Conservation (phyloP, 2,888 invertebrate genomes). For the Drosophila borborema region DNA sequence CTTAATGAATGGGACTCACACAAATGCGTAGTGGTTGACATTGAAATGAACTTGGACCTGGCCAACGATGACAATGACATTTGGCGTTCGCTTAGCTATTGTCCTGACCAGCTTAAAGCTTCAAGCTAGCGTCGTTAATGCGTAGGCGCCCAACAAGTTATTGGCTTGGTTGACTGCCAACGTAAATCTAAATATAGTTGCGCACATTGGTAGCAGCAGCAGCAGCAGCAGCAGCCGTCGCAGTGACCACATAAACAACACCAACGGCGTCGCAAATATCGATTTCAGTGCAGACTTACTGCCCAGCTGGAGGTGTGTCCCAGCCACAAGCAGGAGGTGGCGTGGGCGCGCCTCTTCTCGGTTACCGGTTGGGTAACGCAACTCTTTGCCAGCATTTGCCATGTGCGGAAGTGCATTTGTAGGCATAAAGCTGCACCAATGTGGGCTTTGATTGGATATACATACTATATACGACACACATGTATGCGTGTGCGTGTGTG, state of each 20-base stretch:
- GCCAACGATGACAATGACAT: slow-evolving; percentile 28
- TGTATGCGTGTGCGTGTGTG: slow-evolving; percentile 7
- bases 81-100: slow-evolving; percentile 1
- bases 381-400: slow-evolving; percentile 59
- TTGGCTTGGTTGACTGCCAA: slow-evolving; percentile 57
- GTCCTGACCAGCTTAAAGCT: slow-evolving; percentile 14
- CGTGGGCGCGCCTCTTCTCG: slow-evolving; percentile 32
- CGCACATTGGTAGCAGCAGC: slow-evolving; percentile 16
- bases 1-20: not conserved
- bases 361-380: slow-evolving; percentile 52
- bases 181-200: slow-evolving; percentile 68
- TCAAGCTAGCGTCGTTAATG: slow-evolving; percentile 11
- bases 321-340: slow-evolving; percentile 44
- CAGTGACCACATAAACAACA: slow-evolving; percentile 60
- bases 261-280: slow-evolving; percentile 54
- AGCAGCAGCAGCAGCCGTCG: slow-evolving; percentile 20
- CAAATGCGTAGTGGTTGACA: slow-evolving; percentile 51
- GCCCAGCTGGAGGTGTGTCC: slow-evolving; percentile 47
- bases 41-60: slow-evolving; percentile 71
- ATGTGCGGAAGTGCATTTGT: slow-evolving; percentile 61
- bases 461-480: slow-evolving; percentile 8
- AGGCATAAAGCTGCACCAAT: slow-evolving; percentile 5
- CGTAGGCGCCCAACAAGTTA: slow-evolving; percentile 54
- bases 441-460: slow-evolving; percentile 57
- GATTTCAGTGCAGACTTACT: slow-evolving; percentile 64